Evolutionary conservation across 2,888 invertebrate species (phyloP), one percentile per base, ranked within the genome.

Genomic region (Sisyra nigra): DNA sequence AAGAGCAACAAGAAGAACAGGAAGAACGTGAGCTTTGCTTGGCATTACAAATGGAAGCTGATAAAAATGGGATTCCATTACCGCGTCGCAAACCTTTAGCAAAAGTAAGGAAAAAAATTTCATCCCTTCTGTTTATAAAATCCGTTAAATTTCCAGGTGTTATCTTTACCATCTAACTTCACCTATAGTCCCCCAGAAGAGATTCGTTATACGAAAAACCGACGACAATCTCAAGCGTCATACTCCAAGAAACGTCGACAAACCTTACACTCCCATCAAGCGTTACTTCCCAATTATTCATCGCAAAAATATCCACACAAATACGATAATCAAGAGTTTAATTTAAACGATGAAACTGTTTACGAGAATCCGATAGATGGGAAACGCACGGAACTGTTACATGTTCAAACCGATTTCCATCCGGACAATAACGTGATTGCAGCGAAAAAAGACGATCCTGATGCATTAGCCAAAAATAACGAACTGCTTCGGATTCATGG

Each of bases 121-220:
- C 7, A 3, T 24, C 24, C n/a, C n/a, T n/a, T n/a, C n/a, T n/a
- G n/a, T n/a, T n/a, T n/a, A n/a, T n/a, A n/a, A n/a, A n/a, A n/a
- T n/a, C n/a, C n/a, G n/a, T n/a, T n/a, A n/a, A n/a, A n/a, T n/a
- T n/a, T n/a, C n/a, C n/a, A n/a, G 65, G 79, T 86, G 53, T 75
- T 80, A 47, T 87, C 87, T 45, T 71, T 87, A 51, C 87, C 87
- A 44, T 77, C 84, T 44, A 83, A 87, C 63, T 88, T 87, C 61
- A 84, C 79, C 29, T 87, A 85, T 64, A 82, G 80, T 60, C 81
- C 83, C 48, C 80, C 81, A 31, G 71, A 71, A 7, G 60, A 57
- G 13, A 48, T 51, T 31, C 56, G 55, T 49, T 46, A 57, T 15
- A 59, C 47, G 50, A 54, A n/a, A 54, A 56, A 44, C 54, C 58